Evolutionary conservation across 2,888 invertebrate genomes (phyloP), one percentile per base, ranked within the genome.

Genomic region (Anagyrus pseudococci): DNA sequence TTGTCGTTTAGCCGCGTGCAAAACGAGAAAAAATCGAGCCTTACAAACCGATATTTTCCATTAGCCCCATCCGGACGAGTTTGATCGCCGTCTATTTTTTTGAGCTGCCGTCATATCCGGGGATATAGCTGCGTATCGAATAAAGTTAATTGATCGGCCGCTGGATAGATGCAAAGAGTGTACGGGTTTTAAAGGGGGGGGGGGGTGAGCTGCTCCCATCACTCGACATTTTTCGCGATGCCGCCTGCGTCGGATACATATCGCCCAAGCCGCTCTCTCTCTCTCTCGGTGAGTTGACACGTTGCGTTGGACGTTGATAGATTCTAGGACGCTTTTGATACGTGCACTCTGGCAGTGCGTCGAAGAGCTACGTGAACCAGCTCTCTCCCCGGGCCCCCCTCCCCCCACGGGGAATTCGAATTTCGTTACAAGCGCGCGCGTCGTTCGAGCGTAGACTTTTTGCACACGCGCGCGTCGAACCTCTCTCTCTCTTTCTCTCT

Each of bases 201-300:
- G 4, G 29, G 6, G 6, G 29, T 10, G 6, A 29, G 29, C 29
- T 29, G 29, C 29, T 29, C 15, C 23, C 17, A 53, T 53, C 52
- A 41, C 22, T 20, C 40, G n/a, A 52, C 23, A 20, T 19, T 50
- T 50, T 33, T 50, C 44, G 8, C 44, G 22, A 22, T 22, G 8
- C 13, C 22, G 20, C 29, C n/a, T 20, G 37, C 29, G 29, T n/a
- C 40, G 46, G 13, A 10, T 23, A 41, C 40, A 53, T 53, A 37
- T 4, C 29, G 13, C 48, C 58, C 25, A n/a, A n/a, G n/a, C 43
- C 64, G 55, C 49, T 54, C 49, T 37, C 58, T 56, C 58, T 7
- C 29, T 7, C 29, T 25, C 47, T 47, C n/a, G 40, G 25, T 41
- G 48, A 23, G 53, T 37, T n/a, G 41, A 41, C 40, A 41, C 3